Base-by-base conservation (phyloP, 2,113 vertebrate species). In the Eurystomus gularis region DNA sequence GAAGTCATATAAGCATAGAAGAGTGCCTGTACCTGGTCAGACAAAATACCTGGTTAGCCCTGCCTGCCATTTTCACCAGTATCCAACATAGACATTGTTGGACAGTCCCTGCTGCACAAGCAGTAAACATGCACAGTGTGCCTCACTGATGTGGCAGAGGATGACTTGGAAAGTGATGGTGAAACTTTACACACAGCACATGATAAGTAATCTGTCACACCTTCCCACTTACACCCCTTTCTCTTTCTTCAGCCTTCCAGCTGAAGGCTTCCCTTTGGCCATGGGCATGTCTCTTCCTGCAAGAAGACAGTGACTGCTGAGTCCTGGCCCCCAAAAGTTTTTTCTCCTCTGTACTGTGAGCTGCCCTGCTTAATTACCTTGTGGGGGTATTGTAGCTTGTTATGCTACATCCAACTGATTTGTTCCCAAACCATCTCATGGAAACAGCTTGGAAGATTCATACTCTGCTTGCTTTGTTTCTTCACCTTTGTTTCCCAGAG, bases 1-100 rank as follows among this genome's bases (percentile, higher is more conserved):
- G 49, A 65, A 86, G 28, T 86, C 15, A 20, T 0, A 0, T 42
- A 72, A 69, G 48, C 85, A 29, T 61, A 49, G 37, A 75, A 49
- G 42, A 80, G 24, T 24, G 23, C 16, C 44, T 72, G 24, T n/a
- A 48, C 16, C 24, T 72, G 33, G 11, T 87, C n/a, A 60, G 61
- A 35, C 9, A 55, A 76, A 85, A 79, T 35, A 5, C 12, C 42
- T 39, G 26, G 15, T 65, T 52, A 77, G 33, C 16, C 14, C 18
- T 69, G 0, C 13, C 7, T 54, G 21, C 10, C 7, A 7, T 48
- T 92, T 66, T 71, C 44, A 69, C 2, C 9, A 28, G 14, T 68
- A 40, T 18, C 46, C 42, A 52, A 18, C 16, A 20, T 0, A 1
- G 39, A 4, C n/a, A 62, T 46, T 1, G 0, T 7, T 70, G 91